These are phyloP conservation scores for Caenorhabditis latens DNA, from an alignment of 1,140 invertebrate genomes.

Conservation along the genomic window DNA sequence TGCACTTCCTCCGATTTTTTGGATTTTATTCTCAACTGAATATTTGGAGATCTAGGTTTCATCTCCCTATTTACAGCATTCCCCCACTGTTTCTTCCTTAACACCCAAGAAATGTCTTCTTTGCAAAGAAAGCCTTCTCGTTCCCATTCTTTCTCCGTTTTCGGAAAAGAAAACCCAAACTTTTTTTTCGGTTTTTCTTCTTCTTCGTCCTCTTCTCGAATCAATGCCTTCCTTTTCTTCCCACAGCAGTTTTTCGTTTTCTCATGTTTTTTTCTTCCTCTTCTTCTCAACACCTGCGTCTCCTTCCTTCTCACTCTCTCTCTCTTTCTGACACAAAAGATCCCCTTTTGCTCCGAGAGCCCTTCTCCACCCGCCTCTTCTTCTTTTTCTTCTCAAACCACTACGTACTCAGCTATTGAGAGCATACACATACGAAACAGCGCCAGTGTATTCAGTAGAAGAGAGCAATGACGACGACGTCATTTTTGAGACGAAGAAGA, in stretches of 20 bases:
- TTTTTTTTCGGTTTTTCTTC: slow-evolving; percentile 19
- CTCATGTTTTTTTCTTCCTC: slow-evolving; percentile 3
- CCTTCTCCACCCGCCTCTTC: slow-evolving; percentile 41
- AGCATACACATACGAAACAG: slow-evolving; percentile 33
- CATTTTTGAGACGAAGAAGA: slow-evolving; percentile 49
- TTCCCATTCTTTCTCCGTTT: slow-evolving; percentile 4
- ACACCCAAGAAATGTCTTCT: background rate
- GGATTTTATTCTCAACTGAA: no score
- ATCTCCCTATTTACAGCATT: no score
- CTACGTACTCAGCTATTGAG: slow-evolving; percentile 52
- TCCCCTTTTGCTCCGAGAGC: slow-evolving; percentile 34
- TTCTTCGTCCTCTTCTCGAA: slow-evolving; percentile 27
- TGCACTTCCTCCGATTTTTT: no score
- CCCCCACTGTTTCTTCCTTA: no score
- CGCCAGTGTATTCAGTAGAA: slow-evolving; percentile 24
- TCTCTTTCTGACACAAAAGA: background rate
- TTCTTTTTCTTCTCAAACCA: slow-evolving; percentile 16
- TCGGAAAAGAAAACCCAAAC: slow-evolving; percentile 14
- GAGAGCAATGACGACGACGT: slow-evolving; percentile 43
- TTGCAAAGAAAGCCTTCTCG: background rate
- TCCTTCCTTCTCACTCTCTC: background rate
- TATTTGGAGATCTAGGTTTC: no score
- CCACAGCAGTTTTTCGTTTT: slow-evolving; percentile 39
- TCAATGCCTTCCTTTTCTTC: slow-evolving; percentile 42
- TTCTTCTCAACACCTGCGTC: slow-evolving; percentile 12